Evolutionary conservation across 2,113 vertebrate genomes (phyloP).

Genomic region (Takifugu flavidus): DNA sequence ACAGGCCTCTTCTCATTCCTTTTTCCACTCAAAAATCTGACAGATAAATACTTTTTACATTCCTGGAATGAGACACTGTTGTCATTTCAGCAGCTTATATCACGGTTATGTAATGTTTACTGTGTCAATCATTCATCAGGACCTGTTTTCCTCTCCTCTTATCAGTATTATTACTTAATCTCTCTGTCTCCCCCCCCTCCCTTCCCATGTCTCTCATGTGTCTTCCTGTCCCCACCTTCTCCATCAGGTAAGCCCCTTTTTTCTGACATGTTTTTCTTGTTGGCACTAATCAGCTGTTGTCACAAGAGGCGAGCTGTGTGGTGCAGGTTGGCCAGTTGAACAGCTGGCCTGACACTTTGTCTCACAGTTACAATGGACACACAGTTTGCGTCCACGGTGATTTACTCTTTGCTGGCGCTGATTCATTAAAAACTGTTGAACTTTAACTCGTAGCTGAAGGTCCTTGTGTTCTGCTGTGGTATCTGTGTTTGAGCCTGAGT

Average conservation of each 20-base stretch:
- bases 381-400: conserved; percentile 37
- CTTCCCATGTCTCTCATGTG: conserved; percentile 13
- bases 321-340: conserved; percentile 34
- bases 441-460: conserved; percentile 58
- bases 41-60: background rate
- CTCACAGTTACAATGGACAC: background rate
- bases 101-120: conserved; percentile 13
- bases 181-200: conserved; percentile 2
- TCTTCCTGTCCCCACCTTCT: background rate
- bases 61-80: background rate
- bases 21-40: background rate
- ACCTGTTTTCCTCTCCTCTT: conserved; percentile 1
- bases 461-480: conserved; percentile 43
- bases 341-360: conserved; percentile 8
- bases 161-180: conserved; percentile 30
- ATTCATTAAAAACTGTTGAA: conserved; percentile 54
- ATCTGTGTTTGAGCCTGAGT: conserved; percentile 13
- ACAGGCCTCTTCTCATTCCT: background rate
- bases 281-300: conserved; percentile 19
- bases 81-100: conserved; percentile 17
- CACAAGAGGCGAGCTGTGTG: conserved; percentile 11
- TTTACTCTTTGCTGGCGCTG: conserved; percentile 46
- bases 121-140: conserved; percentile 21
- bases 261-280: conserved; percentile 8
- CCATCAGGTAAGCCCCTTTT: conserved; percentile 53